phyloP scores from a whole-genome alignment of 2,113 vertebrate genomes.

The Microcebus griseorufus region DNA sequence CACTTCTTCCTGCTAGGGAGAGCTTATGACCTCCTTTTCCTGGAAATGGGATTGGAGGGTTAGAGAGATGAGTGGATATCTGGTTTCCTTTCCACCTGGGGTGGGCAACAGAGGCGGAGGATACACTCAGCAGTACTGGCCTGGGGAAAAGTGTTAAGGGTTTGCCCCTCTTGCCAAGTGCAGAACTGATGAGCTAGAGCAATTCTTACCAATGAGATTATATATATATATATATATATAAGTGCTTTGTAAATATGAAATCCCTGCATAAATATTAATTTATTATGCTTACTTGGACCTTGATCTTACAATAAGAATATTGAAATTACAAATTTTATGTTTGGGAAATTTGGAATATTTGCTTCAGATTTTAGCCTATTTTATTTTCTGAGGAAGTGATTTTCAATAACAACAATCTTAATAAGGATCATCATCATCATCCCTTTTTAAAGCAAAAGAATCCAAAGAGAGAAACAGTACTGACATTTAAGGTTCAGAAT shows the following conservation, averaged over 20 bases:
- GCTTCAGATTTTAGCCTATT: constrained; percentile 8
- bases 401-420: constrained; percentile 10
- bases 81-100: neutral
- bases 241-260: neutral
- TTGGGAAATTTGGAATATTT: constrained; percentile 38
- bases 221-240: neutral
- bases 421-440: neutral
- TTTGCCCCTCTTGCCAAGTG: neutral
- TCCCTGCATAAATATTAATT: neutral
- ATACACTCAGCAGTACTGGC: neutral
- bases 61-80: neutral
- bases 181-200: neutral
- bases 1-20: neutral
- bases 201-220: neutral
- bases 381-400: neutral
- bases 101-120: neutral
- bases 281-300: neutral
- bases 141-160: neutral
- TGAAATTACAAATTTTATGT: constrained; percentile 19
- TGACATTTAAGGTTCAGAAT: neutral
- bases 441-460: constrained; percentile 16
- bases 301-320: neutral
- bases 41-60: neutral
- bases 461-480: neutral
- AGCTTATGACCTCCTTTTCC: neutral